phyloP scores from a whole-genome alignment of 1,140 invertebrate species.

The Drosophila truncata region DNA sequence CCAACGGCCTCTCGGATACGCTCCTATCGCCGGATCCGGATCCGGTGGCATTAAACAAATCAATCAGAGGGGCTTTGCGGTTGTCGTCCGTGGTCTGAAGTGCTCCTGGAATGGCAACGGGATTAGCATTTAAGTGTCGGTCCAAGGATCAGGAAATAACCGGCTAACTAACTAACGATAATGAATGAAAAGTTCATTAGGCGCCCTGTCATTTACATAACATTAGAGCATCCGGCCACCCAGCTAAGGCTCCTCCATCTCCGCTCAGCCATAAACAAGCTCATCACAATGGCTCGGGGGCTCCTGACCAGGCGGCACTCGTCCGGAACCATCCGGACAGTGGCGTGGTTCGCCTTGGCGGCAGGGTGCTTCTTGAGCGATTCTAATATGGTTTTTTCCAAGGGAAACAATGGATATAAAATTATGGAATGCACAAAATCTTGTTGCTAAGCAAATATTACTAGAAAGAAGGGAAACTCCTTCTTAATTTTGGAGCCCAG shows the following conservation, averaged over 20 bases:
- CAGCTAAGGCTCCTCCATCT: background rate
- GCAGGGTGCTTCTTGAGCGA: slow-evolving; percentile 21
- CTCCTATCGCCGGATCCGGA: slow-evolving; percentile 40
- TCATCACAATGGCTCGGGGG: slow-evolving; percentile 25
- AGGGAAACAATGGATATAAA: background rate
- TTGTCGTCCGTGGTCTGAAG: slow-evolving; percentile 47
- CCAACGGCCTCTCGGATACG: slow-evolving; percentile 45
- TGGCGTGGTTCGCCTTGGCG: slow-evolving; percentile 25
- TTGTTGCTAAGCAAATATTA: background rate
- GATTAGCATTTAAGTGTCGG: slow-evolving; percentile 77
- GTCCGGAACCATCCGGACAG: slow-evolving; percentile 18
- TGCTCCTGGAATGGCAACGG: slow-evolving; percentile 58
- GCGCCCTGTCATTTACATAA: slow-evolving; percentile 82
- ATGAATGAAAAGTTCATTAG: slow-evolving; percentile 83
- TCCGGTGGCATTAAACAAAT: slow-evolving; percentile 77
- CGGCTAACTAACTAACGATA: slow-evolving; percentile 70
- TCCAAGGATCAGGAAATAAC: slow-evolving; percentile 45
- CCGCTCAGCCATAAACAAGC: slow-evolving; percentile 43
- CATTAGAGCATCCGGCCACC: slow-evolving; percentile 65
- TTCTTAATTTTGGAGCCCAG: too few species aligned
- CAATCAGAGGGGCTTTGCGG: slow-evolving; percentile 77
- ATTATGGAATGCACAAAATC: background rate
- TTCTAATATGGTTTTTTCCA: background rate
- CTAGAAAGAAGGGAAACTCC: too few species aligned
- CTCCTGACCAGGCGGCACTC: slow-evolving; percentile 22